Percentiles rank a stretch among this genome's conserved stretches.
Conservation (phyloP, 37 sponge, comb jelly and placozoan species). For the Oopsacas minuta region DNA sequence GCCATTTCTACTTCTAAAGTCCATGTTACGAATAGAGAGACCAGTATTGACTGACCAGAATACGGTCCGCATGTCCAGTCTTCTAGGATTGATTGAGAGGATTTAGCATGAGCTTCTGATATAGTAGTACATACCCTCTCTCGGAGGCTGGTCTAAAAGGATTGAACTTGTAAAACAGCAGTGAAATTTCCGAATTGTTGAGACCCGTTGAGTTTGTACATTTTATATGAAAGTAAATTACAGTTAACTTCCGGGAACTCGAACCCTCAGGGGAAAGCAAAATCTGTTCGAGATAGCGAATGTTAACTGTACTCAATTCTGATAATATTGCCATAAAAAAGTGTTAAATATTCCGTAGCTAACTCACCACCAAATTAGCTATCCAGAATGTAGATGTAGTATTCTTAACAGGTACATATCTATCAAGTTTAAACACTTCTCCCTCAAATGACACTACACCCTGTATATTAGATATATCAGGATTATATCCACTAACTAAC, state of each 20-base stretch:
- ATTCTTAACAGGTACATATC: conserved; percentile 26
- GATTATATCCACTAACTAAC: conserved; percentile 15
- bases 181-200: too few relatives aligned
- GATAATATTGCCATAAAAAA: too few relatives aligned
- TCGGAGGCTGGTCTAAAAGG: neutral
- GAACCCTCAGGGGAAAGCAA: too few relatives aligned
- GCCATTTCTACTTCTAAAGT: neutral
- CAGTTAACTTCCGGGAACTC: too few relatives aligned
- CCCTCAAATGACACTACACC: conserved; percentile 54
- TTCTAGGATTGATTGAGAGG: neutral
- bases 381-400: neutral
- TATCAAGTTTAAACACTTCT: conserved; percentile 37
- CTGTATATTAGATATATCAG: conserved; percentile 24
- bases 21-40: neutral
- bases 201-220: too few relatives aligned
- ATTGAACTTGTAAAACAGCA: too few relatives aligned
- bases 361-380: conserved; percentile 16
- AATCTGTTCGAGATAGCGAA: too few relatives aligned
- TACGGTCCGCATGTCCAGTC: neutral
- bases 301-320: too few relatives aligned
- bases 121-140: neutral
- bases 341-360: too few relatives aligned
- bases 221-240: too few relatives aligned
- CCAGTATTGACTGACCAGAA: neutral
- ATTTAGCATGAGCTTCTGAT: neutral